These are phyloP conservation scores for Phrynocephalus guinanensis DNA, from an alignment of 2,797 vertebrate genomes.

Conservation along the genomic window DNA sequence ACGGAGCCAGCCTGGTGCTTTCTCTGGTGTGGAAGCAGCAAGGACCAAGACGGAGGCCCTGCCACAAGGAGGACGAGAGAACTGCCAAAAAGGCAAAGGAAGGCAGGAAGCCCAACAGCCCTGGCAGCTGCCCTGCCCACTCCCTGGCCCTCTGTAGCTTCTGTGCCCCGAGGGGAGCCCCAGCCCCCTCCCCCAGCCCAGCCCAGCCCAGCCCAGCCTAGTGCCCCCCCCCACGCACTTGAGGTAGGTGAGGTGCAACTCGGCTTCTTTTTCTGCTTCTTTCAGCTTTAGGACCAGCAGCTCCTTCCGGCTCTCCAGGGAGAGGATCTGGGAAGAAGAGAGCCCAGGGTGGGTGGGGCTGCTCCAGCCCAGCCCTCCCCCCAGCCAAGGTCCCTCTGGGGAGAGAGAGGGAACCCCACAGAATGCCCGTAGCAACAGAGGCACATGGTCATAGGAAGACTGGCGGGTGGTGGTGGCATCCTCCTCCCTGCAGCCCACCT, in stretches of 20 bases:
- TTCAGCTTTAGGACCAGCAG: constrained; percentile 81
- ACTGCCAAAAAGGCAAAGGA: background rate
- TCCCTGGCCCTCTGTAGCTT: background rate
- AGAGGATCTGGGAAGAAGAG: constrained; percentile 74
- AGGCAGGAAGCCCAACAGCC: background rate
- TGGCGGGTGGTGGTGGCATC: background rate
- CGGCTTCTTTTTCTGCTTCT: constrained; percentile 84
- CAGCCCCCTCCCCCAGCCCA: background rate
- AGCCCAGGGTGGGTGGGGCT: background rate
- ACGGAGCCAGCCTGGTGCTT: background rate
- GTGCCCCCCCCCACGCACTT: constrained; percentile 68
- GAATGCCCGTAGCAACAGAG: no score
- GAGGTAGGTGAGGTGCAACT: constrained; percentile 82
- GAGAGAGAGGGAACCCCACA: no score
- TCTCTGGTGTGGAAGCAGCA: background rate
- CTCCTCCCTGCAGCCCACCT: no score
- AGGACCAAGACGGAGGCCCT: background rate
- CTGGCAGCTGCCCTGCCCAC: background rate
- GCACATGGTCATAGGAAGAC: no score
- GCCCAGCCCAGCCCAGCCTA: background rate
- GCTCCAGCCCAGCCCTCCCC: no score
- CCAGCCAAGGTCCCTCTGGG: no score
- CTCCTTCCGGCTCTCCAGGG: constrained; percentile 82
- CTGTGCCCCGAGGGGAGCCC: background rate
- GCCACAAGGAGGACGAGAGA: no score